Evolutionary conservation across 1,140 invertebrate genomes (phyloP), one percentile per base, ranked within the genome.

Genomic region (Coenobita brevimanus): DNA sequence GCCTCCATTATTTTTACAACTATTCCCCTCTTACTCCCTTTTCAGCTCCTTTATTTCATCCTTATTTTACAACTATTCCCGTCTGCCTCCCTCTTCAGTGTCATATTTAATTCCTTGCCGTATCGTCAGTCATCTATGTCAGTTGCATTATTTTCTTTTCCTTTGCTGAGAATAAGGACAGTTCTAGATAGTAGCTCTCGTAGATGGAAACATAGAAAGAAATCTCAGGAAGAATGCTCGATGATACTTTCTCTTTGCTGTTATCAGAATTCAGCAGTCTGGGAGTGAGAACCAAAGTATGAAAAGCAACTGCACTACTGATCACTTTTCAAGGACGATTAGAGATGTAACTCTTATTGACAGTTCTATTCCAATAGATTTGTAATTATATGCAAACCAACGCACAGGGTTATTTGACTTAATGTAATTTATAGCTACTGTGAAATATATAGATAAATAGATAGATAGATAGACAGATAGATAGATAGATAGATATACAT

Each of bases 161-260:
- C 15, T 38, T 38, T 21, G 67, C 38, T 33, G 67, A 15, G 27
- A 21, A 33, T 71, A 30, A 69, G 76, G 76, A 80, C 85, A 71
- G 64, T 80, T 87, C 78, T 87, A 87, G 85, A 30, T 87, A 69
- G 62, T 87, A 87, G 76, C 76, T 71, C 38, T 73, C 30, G 60
- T 87, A 87, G 84, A 79, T 27, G 75, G 84, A 87, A 62, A 60
- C 46, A 50, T 87, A 87, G 85, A 71, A 85, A 60, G 85, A 87
- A 38, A 87, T 87, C 85, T 87, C 85, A 87, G 85, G 85, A 80
- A 87, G 62, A 60, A 81, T 71, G 85, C 41, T 60, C 80, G 75
- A 62, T 54, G 41, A 87, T 38, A 67, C 75, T 79, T 21, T 85
- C 36, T 71, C n/a, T 86, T 85, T 67, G 46, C 46, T 30, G n/a